These are phyloP conservation scores for Mugil cephalus DNA, from an alignment of 2,113 vertebrate genomes.

Conservation along the genomic window DNA sequence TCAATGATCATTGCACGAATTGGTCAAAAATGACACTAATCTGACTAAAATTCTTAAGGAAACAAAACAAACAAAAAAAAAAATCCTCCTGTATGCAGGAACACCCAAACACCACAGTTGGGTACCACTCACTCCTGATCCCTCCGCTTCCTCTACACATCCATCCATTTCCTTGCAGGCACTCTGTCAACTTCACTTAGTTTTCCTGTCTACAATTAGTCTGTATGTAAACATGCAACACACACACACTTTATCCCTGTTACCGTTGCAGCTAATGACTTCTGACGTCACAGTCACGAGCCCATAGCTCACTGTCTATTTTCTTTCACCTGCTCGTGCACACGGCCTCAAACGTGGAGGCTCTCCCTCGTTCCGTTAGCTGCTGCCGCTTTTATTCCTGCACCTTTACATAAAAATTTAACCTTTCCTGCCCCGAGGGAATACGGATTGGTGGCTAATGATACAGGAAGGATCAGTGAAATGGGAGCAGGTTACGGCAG, in stretches of 20 bases:
- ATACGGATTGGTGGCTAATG: conserved; percentile 24
- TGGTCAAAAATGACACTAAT: conserved; percentile 18
- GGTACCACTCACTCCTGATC: background rate
- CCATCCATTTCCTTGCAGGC: conserved; percentile 21
- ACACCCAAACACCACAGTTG: background rate
- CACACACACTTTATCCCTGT: conserved; percentile 22
- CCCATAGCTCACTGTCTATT: background rate
- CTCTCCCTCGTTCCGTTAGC: background rate
- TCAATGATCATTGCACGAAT: conserved; percentile 11
- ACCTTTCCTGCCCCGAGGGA: conserved; percentile 26
- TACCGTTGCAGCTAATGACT: conserved; percentile 27
- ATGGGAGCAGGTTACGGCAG: conserved; percentile 21
- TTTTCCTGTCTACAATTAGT: conserved; percentile 13
- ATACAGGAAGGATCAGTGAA: conserved; percentile 21
- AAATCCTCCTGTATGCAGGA: background rate
- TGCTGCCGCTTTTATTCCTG: conserved; percentile 16
- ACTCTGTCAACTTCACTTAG: conserved; percentile 43
- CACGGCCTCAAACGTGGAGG: background rate
- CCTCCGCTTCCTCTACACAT: conserved; percentile 6
- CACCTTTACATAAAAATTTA: conserved; percentile 24
- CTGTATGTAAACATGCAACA: conserved; percentile 31
- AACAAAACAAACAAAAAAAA: background rate
- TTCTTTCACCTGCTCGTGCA: conserved; percentile 1
- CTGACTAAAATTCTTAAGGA: background rate
- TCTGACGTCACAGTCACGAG: conserved; percentile 25